Evolutionary conservation across 2,888 invertebrate genomes (phyloP).

Genomic region (Epirrhoe tristata): DNA sequence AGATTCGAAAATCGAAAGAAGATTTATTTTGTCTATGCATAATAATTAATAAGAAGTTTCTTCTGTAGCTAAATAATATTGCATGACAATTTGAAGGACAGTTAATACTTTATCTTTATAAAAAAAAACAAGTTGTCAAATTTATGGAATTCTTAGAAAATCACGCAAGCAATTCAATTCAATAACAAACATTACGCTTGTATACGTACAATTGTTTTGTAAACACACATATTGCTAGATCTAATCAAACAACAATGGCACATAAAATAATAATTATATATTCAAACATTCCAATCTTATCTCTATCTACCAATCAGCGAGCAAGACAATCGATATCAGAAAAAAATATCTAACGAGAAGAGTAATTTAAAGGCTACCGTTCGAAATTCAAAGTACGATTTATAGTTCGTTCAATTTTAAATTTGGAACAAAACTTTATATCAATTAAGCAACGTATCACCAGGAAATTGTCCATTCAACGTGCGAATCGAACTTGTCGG

Average conservation of each 20-base stretch:
- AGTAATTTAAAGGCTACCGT: background rate
- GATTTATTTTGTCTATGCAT: background rate
- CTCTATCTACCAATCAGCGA: background rate
- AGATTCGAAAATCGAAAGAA: background rate
- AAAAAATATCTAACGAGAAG: background rate
- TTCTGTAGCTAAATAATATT: no score
- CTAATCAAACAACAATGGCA: slow-evolving; percentile 1
- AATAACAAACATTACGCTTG: background rate
- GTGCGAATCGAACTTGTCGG: slow-evolving; percentile 18
- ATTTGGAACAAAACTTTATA: background rate
- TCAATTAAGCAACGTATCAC: slow-evolving; percentile 3
- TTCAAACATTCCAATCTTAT: background rate
- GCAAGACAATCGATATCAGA: background rate
- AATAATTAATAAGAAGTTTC: no score
- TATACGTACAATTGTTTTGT: background rate
- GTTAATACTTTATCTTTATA: no score
- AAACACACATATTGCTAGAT: background rate
- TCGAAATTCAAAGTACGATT: background rate
- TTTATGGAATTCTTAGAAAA: no score
- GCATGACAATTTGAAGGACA: no score
- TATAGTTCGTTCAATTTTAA: background rate
- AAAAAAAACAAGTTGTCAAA: no score
- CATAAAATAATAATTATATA: background rate
- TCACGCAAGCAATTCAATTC: background rate
- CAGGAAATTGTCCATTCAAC: background rate